Percentiles rank a stretch among this genome's conserved stretches.
Evolutionary conservation across 2,888 invertebrate genomes (phyloP).

Genomic region (Agonum fuliginosum): DNA sequence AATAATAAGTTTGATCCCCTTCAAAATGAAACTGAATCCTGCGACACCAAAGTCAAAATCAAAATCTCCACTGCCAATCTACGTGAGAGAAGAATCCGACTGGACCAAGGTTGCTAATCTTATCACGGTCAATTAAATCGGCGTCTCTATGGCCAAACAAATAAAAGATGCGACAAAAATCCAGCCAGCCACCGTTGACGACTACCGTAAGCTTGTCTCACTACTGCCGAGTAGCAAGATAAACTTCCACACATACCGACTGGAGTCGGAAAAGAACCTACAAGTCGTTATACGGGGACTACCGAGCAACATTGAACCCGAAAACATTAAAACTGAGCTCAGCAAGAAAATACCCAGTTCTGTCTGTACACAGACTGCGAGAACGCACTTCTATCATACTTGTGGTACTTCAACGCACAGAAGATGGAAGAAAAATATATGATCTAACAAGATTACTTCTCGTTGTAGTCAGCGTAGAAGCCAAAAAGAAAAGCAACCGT

Average conservation of each 20-base stretch:
- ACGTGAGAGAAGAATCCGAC: not conserved
- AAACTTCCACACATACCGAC: not conserved
- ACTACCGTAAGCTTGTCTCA: not conserved
- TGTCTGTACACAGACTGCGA: slow-evolving; percentile 70
- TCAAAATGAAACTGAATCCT: too few relatives aligned
- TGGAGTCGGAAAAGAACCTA: slow-evolving; percentile 10
- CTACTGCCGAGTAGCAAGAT: not conserved
- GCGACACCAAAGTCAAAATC: not conserved
- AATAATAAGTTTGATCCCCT: too few relatives aligned
- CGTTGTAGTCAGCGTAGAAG: slow-evolving; percentile 70
- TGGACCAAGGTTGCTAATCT: not conserved
- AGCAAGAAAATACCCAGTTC: slow-evolving; percentile 67
- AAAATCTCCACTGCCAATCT: slow-evolving; percentile 20
- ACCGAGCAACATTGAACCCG: not conserved
- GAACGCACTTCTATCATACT: slow-evolving; percentile 64
- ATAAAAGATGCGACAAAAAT: not conserved
- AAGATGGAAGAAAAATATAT: slow-evolving; percentile 17
- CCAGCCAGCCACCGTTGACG: not conserved
- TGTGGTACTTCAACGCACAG: slow-evolving; percentile 65
- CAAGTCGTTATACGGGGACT: not conserved
- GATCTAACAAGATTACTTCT: slow-evolving; percentile 67
- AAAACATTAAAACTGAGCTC: not conserved
- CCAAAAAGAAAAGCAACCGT: slow-evolving; percentile 64
- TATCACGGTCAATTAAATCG: not conserved
- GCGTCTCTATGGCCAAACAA: not conserved